These are phyloP conservation scores for Aegotheles bennettii DNA, from an alignment of 2,113 vertebrate genomes.

Conservation along the genomic window DNA sequence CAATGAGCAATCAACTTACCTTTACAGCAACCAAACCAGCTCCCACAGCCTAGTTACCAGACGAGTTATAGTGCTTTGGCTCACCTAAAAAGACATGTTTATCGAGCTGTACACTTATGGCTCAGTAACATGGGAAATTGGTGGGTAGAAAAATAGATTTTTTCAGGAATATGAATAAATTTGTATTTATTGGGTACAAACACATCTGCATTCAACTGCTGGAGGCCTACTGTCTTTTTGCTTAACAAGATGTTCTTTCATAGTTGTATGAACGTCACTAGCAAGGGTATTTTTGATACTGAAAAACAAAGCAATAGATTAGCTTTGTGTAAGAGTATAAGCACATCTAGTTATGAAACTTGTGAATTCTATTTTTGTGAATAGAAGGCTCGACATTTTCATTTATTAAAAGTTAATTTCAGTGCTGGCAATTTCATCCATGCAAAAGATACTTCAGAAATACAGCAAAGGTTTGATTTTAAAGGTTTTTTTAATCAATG, in stretches of 20 bases:
- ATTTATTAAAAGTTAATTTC: neutral
- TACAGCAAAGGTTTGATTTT: neutral
- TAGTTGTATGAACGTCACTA: neutral
- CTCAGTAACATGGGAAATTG: neutral
- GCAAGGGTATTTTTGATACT: neutral
- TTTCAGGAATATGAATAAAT: neutral
- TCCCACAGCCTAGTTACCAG: neutral
- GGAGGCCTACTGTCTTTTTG: neutral
- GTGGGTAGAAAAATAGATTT: neutral
- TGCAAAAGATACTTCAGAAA: neutral
- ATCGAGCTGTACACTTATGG: neutral
- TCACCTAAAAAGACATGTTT: neutral
- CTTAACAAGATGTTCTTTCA: neutral
- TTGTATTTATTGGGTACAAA: neutral
- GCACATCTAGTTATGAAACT: neutral
- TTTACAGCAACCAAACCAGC: neutral
- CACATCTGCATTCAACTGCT: neutral
- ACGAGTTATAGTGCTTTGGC: neutral
- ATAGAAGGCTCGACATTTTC: neutral
- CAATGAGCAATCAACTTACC: neutral
- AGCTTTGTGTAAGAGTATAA: neutral
- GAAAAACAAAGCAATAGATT: neutral
- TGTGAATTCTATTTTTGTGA: neutral
- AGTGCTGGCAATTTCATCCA: neutral
- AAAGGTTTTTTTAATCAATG: neutral